phyloP scores from a whole-genome alignment of 2,797 vertebrate species.

The Phalloptychus januarius region DNA sequence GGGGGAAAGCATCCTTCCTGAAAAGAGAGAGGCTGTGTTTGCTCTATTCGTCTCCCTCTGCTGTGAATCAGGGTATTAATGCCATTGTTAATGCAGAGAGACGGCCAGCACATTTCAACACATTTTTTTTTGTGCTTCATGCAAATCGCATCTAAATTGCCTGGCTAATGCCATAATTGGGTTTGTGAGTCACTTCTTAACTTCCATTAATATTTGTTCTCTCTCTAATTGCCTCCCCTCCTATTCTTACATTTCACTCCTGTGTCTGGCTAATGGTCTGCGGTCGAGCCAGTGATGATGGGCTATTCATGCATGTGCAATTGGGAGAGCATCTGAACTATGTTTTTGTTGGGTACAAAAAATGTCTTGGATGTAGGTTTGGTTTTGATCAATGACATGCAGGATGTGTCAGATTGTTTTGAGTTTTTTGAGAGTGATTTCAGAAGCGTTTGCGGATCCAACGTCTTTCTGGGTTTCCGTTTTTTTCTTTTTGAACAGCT shows the following conservation, averaged over 20 bases:
- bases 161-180: conserved; percentile 88
- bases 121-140: conserved; percentile 70
- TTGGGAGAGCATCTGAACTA: conserved; percentile 46
- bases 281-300: conserved; percentile 43
- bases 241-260: conserved; percentile 68
- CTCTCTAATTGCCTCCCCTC: conserved; percentile 72
- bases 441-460: conserved; percentile 30
- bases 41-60: conserved; percentile 65
- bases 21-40: conserved; percentile 78
- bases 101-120: conserved; percentile 86
- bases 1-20: conserved; percentile 71
- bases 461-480: conserved; percentile 13
- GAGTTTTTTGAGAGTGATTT: conserved; percentile 33
- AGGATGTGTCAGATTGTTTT: conserved; percentile 25
- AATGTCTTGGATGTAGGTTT: conserved; percentile 27
- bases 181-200: conserved; percentile 86
- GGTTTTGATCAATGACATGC: conserved; percentile 34
- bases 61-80: conserved; percentile 73
- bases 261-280: conserved; percentile 67
- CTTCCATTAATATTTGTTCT: conserved; percentile 82
- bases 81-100: conserved; percentile 77
- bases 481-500: background rate
- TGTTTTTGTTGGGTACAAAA: conserved; percentile 31
- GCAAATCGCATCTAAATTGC: conserved; percentile 85
- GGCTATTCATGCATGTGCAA: conserved; percentile 15